These are phyloP conservation scores for Parnassius mnemosyne DNA, from an alignment of 2,888 invertebrate genomes.

Conservation along the genomic window DNA sequence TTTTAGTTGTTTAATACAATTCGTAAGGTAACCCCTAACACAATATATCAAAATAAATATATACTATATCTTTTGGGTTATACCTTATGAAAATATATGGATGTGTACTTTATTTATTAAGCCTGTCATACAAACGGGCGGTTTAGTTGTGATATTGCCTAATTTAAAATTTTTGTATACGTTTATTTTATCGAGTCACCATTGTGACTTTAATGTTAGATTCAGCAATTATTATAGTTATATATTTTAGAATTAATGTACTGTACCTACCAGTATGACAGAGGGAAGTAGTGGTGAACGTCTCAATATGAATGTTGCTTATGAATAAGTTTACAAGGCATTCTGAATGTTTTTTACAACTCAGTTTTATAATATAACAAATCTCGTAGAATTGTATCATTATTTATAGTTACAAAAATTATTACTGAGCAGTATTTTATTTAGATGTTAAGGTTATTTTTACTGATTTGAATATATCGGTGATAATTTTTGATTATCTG, in stretches of 20 bases:
- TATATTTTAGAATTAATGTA: constrained; percentile 49
- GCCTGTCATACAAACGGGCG: constrained; percentile 51
- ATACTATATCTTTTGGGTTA: constrained; percentile 19
- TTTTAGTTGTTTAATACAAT: constrained; percentile 3
- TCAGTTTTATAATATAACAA: constrained; percentile 36
- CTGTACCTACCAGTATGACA: constrained; percentile 48
- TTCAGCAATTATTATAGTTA: constrained; percentile 57
- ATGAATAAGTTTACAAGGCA: constrained; percentile 38
- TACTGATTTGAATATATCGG: constrained; percentile 33
- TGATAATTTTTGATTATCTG: constrained; percentile 30
- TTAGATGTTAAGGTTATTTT: constrained; percentile 49
- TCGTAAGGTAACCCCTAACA: not conserved
- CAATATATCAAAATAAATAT: not conserved
- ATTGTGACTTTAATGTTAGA: constrained; percentile 71
- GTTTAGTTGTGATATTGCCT: constrained; percentile 79
- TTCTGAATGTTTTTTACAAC: constrained; percentile 51
- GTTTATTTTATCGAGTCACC: constrained; percentile 71
- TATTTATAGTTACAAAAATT: constrained; percentile 60
- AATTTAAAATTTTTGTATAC: constrained; percentile 76
- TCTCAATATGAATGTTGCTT: constrained; percentile 30
- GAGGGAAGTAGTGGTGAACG: constrained; percentile 40
- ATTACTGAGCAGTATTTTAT: constrained; percentile 74
- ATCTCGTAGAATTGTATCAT: constrained; percentile 43
- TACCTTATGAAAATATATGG: constrained; percentile 18
- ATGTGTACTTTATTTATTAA: constrained; percentile 58